These are phyloP conservation scores for Agapostemon virescens DNA, from an alignment of 2,888 invertebrate genomes.

Conservation along the genomic window DNA sequence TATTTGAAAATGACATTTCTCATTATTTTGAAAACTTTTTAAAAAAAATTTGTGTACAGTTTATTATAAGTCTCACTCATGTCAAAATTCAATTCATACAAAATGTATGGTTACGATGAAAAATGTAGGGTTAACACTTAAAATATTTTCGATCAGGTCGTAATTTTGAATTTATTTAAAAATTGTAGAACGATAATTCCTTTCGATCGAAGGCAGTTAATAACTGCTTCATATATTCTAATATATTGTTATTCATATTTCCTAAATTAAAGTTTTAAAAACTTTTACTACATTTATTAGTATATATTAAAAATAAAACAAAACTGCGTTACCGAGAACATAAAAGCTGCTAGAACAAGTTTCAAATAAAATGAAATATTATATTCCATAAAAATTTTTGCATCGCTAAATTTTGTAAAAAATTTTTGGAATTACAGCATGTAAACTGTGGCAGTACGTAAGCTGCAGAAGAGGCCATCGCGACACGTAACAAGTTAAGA, in stretches of 20 bases:
- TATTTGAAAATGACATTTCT: too few species aligned
- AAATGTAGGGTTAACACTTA: too few species aligned
- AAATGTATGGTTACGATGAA: too few species aligned
- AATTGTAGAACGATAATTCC: too few species aligned
- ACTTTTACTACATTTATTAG: neutral
- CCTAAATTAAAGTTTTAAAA: neutral
- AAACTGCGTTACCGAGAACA: neutral
- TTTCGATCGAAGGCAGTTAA: too few species aligned
- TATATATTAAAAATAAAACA: neutral
- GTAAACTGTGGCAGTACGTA: neutral
- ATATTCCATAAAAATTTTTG: neutral
- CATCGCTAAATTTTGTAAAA: neutral
- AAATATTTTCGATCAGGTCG: too few species aligned
- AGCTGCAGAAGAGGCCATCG: neutral
- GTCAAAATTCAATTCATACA: too few species aligned
- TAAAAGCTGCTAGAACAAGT: neutral
- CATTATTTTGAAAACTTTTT: too few species aligned
- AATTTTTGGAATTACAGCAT: neutral
- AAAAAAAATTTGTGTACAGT: too few species aligned
- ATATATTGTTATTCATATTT: neutral
- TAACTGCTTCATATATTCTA: neutral
- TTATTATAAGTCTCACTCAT: too few species aligned
- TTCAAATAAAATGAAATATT: too few species aligned
- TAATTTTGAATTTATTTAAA: too few species aligned
- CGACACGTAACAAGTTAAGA: neutral